phyloP scores from a whole-genome alignment of 2,797 vertebrate species.

The Parauchenoglanis punctatus region DNA sequence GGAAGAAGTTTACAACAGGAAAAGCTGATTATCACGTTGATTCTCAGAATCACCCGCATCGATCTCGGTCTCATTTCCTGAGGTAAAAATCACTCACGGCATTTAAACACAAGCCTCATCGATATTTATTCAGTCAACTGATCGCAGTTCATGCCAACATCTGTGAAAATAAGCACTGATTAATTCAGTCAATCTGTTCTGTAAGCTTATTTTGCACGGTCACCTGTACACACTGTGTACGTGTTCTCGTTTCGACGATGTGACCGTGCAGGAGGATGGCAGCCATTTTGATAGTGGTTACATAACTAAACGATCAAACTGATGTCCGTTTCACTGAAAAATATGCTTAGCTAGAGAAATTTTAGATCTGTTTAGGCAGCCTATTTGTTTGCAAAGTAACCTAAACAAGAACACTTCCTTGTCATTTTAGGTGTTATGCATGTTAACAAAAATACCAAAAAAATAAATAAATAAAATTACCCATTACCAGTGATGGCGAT shows the following conservation, averaged over 20 bases:
- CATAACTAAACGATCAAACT: background rate
- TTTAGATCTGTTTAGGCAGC: background rate
- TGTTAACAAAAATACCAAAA: no score
- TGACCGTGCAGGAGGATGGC: background rate
- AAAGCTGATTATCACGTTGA: background rate
- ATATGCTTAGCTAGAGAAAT: background rate
- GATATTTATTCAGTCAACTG: background rate
- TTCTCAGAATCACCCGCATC: background rate
- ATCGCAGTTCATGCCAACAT: background rate
- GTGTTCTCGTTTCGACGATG: background rate
- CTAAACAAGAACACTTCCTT: background rate
- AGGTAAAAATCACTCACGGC: background rate
- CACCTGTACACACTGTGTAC: background rate
- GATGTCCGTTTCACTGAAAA: background rate
- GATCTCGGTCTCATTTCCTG: background rate
- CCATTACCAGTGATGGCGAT: background rate
- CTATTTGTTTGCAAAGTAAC: background rate
- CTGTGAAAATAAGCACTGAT: background rate
- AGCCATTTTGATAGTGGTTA: background rate
- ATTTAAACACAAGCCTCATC: background rate
- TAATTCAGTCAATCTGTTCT: background rate
- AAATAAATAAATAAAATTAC: no score
- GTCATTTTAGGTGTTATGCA: background rate
- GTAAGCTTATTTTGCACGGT: background rate
- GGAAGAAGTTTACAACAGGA: background rate